A percentile compares a stretch with the other conserved stretches of the same genome.
phyloP scores from a whole-genome alignment of 2,113 vertebrate species.

The Copsychus sechellarum region DNA sequence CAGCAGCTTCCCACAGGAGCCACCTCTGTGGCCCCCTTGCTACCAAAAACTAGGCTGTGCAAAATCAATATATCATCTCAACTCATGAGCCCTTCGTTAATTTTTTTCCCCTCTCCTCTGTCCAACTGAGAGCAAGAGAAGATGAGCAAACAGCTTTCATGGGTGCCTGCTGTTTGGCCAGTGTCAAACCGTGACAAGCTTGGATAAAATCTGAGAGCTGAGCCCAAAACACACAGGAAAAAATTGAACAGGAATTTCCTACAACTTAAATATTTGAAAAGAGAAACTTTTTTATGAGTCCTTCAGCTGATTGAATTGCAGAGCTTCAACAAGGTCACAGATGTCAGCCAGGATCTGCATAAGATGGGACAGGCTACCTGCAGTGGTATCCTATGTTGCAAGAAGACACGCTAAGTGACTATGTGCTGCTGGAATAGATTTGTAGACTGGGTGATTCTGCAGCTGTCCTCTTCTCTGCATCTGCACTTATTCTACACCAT shows the following conservation, averaged over 20 bases:
- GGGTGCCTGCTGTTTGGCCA: background rate
- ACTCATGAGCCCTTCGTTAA: background rate
- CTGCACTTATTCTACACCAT: background rate
- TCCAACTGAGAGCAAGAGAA: background rate
- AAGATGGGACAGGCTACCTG: background rate
- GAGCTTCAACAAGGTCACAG: background rate
- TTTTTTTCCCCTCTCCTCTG: background rate
- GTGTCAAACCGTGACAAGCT: background rate
- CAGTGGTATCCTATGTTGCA: background rate
- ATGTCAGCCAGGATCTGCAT: background rate
- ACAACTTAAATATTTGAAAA: background rate
- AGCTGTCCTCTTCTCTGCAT: background rate
- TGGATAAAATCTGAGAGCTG: background rate
- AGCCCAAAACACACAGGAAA: background rate
- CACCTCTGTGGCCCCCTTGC: background rate
- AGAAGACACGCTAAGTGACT: background rate
- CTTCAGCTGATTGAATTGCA: background rate
- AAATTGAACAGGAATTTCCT: background rate
- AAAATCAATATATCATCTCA: background rate
- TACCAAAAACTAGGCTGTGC: background rate
- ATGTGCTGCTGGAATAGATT: background rate
- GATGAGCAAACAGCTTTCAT: background rate
- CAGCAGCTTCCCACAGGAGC: background rate
- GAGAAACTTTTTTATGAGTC: background rate
- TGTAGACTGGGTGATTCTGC: background rate